Evolutionary conservation across 2,888 invertebrate species (phyloP), one percentile per base, ranked within the genome.

Genomic region (Apotomis turbidana): DNA sequence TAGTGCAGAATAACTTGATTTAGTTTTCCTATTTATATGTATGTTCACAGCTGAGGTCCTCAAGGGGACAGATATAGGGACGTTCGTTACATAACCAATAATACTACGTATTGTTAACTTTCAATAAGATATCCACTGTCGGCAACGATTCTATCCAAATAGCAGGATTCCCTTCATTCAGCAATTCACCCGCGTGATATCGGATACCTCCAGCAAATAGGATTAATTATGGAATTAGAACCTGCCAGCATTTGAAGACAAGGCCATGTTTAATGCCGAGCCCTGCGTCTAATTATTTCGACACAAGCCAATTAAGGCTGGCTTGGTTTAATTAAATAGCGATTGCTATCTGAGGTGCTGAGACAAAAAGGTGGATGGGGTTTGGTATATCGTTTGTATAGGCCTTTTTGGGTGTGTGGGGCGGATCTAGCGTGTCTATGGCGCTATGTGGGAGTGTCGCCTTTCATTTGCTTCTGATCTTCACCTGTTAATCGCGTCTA

Each of bases 281-380:
- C 70, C 75, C 75, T 76, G 75, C 73, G 70, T 75, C 77, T 83
- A 80, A 82, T 83, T 83, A 85, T 86, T 84, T 83, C 81, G 79
- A 83, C 83, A 83, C 80, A 78, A 82, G 78, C 81, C 79, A 85
- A 86, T 86, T 85, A 85, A 81, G 74, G 76, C 76, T 79, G 82
- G 82, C 70, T 78, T 78, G 76, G 75, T 72, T 72, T 85, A 85
- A 87, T 87, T 85, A 84, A 85, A 84, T 83, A 79, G 71, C 80
- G 84, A 84, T 86, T 78, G 72, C 76, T 83, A 84, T 86, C 85
- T 80, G 74, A 8, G 13, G 58, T 4, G 15, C 51, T 70, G 12
- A 15, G 62, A 49, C 44, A 36, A 38, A 55, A 49, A 64, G 27
- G 66, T 15, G 57, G 9, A 15, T 63, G 27, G n/a, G 6, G 54